Evolutionary conservation across 1,140 invertebrate species (phyloP).

Genomic region (Drosophila orena): DNA sequence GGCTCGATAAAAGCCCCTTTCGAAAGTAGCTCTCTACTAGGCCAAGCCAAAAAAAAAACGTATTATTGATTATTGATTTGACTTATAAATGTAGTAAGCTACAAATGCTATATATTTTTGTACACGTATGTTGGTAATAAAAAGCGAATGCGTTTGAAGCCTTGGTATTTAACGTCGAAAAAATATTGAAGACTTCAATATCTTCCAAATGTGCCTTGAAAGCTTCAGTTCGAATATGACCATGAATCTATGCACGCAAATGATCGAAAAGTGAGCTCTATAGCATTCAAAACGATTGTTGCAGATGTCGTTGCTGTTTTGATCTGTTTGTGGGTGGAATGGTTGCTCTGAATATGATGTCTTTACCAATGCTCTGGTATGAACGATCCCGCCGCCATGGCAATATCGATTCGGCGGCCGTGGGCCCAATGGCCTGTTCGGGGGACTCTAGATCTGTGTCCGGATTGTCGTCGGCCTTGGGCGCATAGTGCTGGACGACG

Average conservation of each 20-base stretch:
- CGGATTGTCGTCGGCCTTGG: constrained; percentile 85
- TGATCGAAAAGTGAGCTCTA: constrained; percentile 19
- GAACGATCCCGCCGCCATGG: constrained; percentile 91
- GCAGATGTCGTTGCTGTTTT: constrained; percentile 13
- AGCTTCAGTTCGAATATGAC: neutral
- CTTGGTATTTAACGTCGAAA: too few relatives aligned
- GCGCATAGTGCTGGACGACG: constrained; percentile 87
- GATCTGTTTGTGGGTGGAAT: constrained; percentile 21
- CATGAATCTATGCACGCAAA: constrained; percentile 15
- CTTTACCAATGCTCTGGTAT: constrained; percentile 85
- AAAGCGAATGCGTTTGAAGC: neutral
- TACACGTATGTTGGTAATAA: too few relatives aligned
- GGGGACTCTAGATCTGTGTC: constrained; percentile 71
- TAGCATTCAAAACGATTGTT: constrained; percentile 31
- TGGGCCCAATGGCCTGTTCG: constrained; percentile 86
- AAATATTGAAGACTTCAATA: too few relatives aligned
- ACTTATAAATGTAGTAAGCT: too few relatives aligned
- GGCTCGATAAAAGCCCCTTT: too few relatives aligned
- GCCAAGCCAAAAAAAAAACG: too few relatives aligned
- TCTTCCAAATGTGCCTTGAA: neutral
- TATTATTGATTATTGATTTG: too few relatives aligned
- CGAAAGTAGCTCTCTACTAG: too few relatives aligned
- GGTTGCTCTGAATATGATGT: constrained; percentile 41
- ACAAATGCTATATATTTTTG: too few relatives aligned
- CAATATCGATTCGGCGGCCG: constrained; percentile 90